Conservation (phyloP, 2,113 vertebrate genomes). For the Nothoprocta perdicaria region DNA sequence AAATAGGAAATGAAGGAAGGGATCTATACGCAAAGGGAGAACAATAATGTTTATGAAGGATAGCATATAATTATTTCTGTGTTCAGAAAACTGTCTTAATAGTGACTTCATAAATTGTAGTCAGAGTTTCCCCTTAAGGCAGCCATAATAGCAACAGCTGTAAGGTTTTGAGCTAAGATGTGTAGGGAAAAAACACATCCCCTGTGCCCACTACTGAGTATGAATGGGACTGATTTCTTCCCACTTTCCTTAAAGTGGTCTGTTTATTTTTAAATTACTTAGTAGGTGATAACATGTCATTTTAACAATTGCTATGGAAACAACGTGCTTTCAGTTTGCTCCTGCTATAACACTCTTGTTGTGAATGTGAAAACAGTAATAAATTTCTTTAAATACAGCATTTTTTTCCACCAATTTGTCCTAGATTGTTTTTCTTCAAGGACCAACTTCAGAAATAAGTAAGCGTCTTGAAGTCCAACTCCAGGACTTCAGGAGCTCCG, state of each 20-base stretch:
- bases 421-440: constrained; percentile 7
- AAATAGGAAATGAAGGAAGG: neutral
- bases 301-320: constrained; percentile 22
- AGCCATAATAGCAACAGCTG: neutral
- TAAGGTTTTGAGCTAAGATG: neutral
- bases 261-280: constrained; percentile 14
- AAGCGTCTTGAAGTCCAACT: neutral
- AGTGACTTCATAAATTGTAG: neutral
- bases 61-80: neutral
- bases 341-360: neutral
- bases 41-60: neutral
- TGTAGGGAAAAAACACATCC: neutral
- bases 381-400: neutral
- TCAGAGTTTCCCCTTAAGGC: neutral
- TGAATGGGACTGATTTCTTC: neutral
- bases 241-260: neutral
- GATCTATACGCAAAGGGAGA: neutral
- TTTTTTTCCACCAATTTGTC: neutral
- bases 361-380: neutral
- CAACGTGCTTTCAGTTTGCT: neutral
- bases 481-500: neutral
- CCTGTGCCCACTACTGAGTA: neutral
- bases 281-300: neutral
- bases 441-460: neutral
- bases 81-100: neutral